Conservation (phyloP, 1,140 invertebrate genomes). For the Drosophila nebulosa region DNA sequence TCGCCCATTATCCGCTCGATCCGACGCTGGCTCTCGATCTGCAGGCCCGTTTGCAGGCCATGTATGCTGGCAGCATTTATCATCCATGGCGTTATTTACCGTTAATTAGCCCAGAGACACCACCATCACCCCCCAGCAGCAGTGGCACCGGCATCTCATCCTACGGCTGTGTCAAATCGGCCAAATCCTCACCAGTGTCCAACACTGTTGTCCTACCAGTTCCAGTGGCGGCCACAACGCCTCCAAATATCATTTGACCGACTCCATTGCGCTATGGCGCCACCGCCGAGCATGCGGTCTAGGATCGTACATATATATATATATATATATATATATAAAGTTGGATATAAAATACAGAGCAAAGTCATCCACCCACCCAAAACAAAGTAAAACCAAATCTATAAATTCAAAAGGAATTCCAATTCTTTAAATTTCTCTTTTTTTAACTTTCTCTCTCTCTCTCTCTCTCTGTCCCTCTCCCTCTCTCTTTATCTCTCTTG, state of each 20-base stretch:
- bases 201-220: conserved; percentile 13
- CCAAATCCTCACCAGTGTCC: conserved; percentile 71
- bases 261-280: conserved; percentile 80
- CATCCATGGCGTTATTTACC: conserved; percentile 80
- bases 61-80: conserved; percentile 76
- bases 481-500: background rate
- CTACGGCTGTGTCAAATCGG: conserved; percentile 76
- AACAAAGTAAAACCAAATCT: conserved; percentile 2
- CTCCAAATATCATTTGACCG: conserved; percentile 80
- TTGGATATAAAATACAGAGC: background rate
- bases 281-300: conserved; percentile 74
- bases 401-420: background rate
- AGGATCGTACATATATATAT: conserved; percentile 6
- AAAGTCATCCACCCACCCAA: conserved; percentile 4
- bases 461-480: background rate
- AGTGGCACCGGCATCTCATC: conserved; percentile 73
- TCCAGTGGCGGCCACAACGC: conserved; percentile 38
- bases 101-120: conserved; percentile 73
- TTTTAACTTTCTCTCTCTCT: background rate
- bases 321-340: background rate
- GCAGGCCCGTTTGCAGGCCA: conserved; percentile 78
- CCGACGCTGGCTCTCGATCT: conserved; percentile 77
- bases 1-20: conserved; percentile 75
- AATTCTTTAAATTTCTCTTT: background rate
- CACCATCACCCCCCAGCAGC: conserved; percentile 77